Conservation (phyloP, 2,797 vertebrate genomes). For the Crocodylus rhombifer region DNA sequence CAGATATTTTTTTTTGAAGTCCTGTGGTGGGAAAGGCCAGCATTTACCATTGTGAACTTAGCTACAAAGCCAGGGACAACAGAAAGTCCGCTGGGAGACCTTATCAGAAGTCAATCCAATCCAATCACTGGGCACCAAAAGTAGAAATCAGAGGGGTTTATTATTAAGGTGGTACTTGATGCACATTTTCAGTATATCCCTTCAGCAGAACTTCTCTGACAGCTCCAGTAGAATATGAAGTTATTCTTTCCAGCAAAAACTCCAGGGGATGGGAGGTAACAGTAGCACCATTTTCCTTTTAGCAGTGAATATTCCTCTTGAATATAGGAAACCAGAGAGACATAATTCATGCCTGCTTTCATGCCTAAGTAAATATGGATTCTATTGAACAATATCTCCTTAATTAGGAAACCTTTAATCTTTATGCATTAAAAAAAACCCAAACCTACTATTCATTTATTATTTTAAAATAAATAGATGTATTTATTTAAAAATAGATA, state of each 20-base stretch:
- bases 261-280: not conserved
- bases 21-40: too few relatives aligned
- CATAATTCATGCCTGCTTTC: not conserved
- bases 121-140: not conserved
- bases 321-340: not conserved
- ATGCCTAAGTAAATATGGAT: not conserved
- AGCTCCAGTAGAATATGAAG: not conserved
- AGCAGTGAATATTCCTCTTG: not conserved
- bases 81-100: not conserved
- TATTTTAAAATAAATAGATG: too few relatives aligned
- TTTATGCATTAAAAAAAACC: accelerated
- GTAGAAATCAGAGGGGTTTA: not conserved
- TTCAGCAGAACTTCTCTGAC: not conserved
- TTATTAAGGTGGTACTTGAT: not conserved
- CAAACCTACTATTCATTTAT: too few relatives aligned
- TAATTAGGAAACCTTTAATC: not conserved
- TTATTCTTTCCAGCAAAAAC: not conserved
- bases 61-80: not conserved
- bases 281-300: not conserved
- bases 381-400: not conserved
- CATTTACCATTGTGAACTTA: not conserved
- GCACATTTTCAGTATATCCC: not conserved
- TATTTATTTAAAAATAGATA: too few relatives aligned
- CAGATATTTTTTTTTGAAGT: not conserved
- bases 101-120: not conserved